Evolutionary conservation across 2,113 vertebrate genomes (phyloP), one percentile per base, ranked within the genome.

Genomic region (Oxyura jamaicensis): DNA sequence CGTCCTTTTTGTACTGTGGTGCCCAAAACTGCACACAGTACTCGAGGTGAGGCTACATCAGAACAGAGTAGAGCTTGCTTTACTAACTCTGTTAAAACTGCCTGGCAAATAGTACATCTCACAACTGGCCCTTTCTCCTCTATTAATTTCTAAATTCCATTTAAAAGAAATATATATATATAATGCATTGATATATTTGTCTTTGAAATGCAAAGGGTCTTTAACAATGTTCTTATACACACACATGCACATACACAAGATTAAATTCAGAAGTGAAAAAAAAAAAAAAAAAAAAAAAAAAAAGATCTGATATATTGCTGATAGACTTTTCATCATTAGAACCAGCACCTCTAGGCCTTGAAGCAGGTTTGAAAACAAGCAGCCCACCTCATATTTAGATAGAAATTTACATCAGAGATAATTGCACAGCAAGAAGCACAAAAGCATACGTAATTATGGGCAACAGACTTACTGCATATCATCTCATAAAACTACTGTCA

Each of bases 221-320:
- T 66, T 13, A 13, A 82, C 22, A 88, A n/a, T 18, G 8, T 65
- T 72, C 1, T 50, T 91, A 77, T 93, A 55, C 8, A 18, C 31
- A 35, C 2, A 35, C 2, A 48, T 13, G 60, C 3, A 28, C 26
- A 20, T 6, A 31, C 3, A 25, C 22, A 79, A 18, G 7, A 46
- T 72, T 60, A 88, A 83, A 79, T 65, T 31, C 28, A 79, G 10
- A 74, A 29, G 21, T 46, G 3, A 31, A 25, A 67, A 25, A 4
- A n/a, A 25, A 23, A 48, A 72, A 10, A 3, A 0, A 48, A 72
- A 10, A 3, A 0, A 10, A 39, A 39, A 10, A 39, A 0, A 10
- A 39, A 39, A 10, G 10, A 3, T 8, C 4, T 50, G 48, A 8
- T 35, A 48, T 42, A 79, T 73, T 95, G 6, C 13, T 3, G 2